These are phyloP conservation scores for Ptilodon capucinus DNA, from an alignment of 2,888 invertebrate species.

Conservation along the genomic window DNA sequence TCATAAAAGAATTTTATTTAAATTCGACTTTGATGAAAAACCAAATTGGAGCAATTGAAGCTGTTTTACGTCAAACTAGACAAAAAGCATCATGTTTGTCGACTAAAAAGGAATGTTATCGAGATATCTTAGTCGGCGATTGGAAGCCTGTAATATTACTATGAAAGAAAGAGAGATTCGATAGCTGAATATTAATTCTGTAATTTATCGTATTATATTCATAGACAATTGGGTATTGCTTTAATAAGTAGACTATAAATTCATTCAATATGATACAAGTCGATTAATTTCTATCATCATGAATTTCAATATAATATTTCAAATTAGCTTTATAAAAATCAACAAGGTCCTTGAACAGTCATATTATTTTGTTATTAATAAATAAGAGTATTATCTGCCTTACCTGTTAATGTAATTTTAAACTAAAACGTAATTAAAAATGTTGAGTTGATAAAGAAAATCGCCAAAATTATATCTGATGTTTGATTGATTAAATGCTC, in stretches of 20 bases:
- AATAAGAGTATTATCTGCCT: too few relatives aligned
- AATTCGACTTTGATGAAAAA: conserved; percentile 57
- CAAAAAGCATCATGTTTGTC: conserved; percentile 65
- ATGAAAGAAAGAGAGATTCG: conserved; percentile 45
- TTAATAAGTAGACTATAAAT: neutral
- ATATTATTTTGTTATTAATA: too few relatives aligned
- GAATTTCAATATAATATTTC: too few relatives aligned
- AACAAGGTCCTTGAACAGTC: too few relatives aligned
- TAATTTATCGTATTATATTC: conserved; percentile 16
- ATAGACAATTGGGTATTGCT: conserved; percentile 39
- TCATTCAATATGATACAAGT: neutral
- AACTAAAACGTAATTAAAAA: too few relatives aligned
- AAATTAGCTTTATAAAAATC: too few relatives aligned
- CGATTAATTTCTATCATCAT: too few relatives aligned
- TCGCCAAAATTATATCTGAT: neutral
- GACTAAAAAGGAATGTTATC: conserved; percentile 20
- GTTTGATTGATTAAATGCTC: neutral
- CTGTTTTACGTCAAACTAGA: conserved; percentile 74
- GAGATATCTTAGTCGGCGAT: conserved; percentile 28
- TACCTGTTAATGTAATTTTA: too few relatives aligned
- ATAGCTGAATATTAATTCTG: conserved; percentile 10
- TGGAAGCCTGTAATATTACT: conserved; percentile 6
- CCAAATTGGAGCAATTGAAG: conserved; percentile 65
- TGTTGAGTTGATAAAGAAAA: neutral
- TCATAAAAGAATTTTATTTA: conserved; percentile 65